phyloP scores from a whole-genome alignment of 2,888 invertebrate species.

The Chrysolina oricalcia region DNA sequence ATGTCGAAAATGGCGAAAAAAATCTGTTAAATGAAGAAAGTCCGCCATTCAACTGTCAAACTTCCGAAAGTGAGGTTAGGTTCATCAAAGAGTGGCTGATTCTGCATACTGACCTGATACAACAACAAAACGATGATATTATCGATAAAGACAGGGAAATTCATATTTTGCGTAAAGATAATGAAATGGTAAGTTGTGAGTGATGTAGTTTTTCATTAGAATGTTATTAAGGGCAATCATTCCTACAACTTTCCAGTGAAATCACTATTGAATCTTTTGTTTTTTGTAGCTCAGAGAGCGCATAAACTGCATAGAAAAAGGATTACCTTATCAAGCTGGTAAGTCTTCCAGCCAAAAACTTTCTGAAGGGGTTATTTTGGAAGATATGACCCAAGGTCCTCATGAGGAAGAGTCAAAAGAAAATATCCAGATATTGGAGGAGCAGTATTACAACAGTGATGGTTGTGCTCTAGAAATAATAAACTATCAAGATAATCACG shows the following conservation, averaged over 20 bases:
- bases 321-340: constrained; percentile 68
- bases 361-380: constrained; percentile 50
- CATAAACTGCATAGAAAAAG: constrained; percentile 80
- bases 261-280: constrained; percentile 26
- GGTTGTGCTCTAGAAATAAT: constrained; percentile 55
- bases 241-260: background rate
- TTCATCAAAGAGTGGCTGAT: constrained; percentile 85
- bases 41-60: constrained; percentile 59
- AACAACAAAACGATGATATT: constrained; percentile 90
- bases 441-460: constrained; percentile 45
- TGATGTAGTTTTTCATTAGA: background rate
- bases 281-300: constrained; percentile 71
- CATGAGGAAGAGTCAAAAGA: constrained; percentile 64
- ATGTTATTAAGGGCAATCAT: background rate
- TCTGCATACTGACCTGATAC: constrained; percentile 89
- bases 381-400: constrained; percentile 70
- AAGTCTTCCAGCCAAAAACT: constrained; percentile 46
- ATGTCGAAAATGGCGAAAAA: constrained; percentile 61
- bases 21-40: constrained; percentile 44
- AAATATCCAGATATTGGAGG: constrained; percentile 53
- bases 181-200: constrained; percentile 80
- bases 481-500: constrained; percentile 50
- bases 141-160: constrained; percentile 86
- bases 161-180: constrained; percentile 82
- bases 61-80: constrained; percentile 77